phyloP scores from a whole-genome alignment of 2,113 vertebrate genomes.

The Gallinago undulata region DNA sequence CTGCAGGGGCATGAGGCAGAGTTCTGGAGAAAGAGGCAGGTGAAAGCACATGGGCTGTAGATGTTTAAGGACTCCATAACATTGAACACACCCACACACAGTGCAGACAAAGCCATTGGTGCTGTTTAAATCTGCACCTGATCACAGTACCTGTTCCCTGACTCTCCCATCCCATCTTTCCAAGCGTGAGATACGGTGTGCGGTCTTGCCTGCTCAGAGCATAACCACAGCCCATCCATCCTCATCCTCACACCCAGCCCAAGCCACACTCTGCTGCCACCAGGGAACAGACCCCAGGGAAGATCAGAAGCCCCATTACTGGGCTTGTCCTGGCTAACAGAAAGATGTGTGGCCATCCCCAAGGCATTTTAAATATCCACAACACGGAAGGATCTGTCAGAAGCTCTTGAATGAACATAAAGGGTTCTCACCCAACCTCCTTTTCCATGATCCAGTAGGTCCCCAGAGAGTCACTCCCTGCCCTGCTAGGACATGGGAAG shows the following conservation, averaged over 20 bases:
- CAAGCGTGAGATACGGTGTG: fast-evolving
- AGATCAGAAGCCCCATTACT: background rate
- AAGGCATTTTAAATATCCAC: background rate
- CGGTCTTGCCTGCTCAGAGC: background rate
- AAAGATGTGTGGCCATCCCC: background rate
- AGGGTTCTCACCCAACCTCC: background rate
- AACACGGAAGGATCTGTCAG: background rate
- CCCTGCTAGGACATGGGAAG: background rate
- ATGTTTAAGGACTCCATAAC: background rate
- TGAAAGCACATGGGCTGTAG: background rate
- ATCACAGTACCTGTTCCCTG: background rate
- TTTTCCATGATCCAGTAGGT: background rate
- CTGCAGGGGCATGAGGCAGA: background rate
- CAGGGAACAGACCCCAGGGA: fast-evolving
- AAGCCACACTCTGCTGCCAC: background rate
- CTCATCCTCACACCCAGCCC: background rate
- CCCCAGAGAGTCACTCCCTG: fast-evolving
- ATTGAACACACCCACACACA: background rate
- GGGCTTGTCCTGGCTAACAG: background rate
- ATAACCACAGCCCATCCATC: background rate
- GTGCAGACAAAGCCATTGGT: background rate
- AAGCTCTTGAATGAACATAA: background rate
- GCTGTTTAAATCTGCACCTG: background rate
- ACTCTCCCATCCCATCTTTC: background rate
- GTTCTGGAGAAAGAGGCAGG: background rate